Percentiles rank a stretch among this genome's conserved stretches.
phyloP scores from a whole-genome alignment of 2,113 vertebrate species.

The Anseranas semipalmata region DNA sequence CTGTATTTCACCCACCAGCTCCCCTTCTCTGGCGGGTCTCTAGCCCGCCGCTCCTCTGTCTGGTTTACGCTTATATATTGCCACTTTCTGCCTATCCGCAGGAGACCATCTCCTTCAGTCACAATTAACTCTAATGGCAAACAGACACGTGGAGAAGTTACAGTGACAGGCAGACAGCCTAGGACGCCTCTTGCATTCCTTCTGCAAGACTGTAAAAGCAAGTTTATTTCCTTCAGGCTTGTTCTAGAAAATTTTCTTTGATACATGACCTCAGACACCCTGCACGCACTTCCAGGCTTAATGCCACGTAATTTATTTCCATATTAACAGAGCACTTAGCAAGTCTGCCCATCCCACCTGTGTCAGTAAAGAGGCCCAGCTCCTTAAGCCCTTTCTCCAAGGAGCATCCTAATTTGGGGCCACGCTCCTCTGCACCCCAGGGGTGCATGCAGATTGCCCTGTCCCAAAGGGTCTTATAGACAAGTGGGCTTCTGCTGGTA shows the following conservation, averaged over 20 bases:
- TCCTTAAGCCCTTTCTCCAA: background rate
- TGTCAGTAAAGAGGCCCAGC: fast-evolving
- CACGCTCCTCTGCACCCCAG: background rate
- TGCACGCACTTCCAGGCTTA: background rate
- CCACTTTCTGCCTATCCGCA: background rate
- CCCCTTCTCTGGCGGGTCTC: background rate
- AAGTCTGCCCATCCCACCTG: background rate
- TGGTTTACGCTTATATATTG: background rate
- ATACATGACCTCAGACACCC: background rate
- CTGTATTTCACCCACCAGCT: fast-evolving
- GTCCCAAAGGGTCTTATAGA: background rate
- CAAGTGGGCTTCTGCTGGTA: background rate
- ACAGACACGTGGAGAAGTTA: background rate
- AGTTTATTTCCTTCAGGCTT: background rate
- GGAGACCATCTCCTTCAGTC: fast-evolving
- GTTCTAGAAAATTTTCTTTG: background rate
- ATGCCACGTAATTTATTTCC: fast-evolving
- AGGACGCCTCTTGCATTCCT: background rate
- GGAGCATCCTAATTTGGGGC: background rate
- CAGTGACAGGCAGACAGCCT: background rate
- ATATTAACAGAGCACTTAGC: background rate
- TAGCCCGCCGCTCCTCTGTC: fast-evolving
- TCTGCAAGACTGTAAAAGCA: background rate
- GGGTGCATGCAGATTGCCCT: background rate
- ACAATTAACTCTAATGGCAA: background rate